phyloP scores from a whole-genome alignment of 2,113 vertebrate genomes.

The Mohoua ochrocephala region DNA sequence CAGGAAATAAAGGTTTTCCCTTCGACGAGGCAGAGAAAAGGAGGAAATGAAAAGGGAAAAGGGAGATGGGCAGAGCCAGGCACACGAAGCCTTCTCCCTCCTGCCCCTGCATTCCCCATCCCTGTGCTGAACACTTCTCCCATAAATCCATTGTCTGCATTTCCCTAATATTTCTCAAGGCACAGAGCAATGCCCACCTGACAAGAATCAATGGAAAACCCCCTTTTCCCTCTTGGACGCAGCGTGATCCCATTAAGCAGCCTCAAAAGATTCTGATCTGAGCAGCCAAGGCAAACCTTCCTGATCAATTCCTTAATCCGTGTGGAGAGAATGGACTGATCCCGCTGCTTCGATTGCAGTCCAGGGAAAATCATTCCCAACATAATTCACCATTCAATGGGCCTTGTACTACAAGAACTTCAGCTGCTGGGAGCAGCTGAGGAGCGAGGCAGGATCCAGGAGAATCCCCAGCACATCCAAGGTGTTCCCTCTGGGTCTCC shows the following conservation, averaged over 20 bases:
- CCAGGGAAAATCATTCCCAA: not conserved
- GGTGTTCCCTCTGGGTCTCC: not conserved
- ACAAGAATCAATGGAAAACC: not conserved
- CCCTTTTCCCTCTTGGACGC: not conserved
- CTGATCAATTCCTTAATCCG: conserved; percentile 59
- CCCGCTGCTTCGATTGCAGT: not conserved
- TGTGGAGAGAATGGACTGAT: not conserved
- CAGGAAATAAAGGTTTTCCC: not conserved
- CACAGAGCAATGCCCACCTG: not conserved
- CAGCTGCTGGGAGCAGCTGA: conserved; percentile 1
- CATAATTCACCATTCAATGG: conserved; percentile 48
- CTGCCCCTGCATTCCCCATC: not conserved
- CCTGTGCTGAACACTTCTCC: not conserved
- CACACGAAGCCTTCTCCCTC: fast-evolving
- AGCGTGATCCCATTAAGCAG: conserved; percentile 25
- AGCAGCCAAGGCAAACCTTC: not conserved
- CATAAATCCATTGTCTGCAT: not conserved
- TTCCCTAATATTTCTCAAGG: not conserved
- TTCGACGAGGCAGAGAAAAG: not conserved
- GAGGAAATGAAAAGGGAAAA: not conserved
- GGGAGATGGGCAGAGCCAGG: not conserved
- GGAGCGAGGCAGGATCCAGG: not conserved
- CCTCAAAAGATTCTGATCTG: not conserved
- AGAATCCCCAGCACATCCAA: not conserved
- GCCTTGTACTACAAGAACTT: not conserved